Conservation (phyloP, 2,888 invertebrate species). For the Ormyrus nitidulus region DNA sequence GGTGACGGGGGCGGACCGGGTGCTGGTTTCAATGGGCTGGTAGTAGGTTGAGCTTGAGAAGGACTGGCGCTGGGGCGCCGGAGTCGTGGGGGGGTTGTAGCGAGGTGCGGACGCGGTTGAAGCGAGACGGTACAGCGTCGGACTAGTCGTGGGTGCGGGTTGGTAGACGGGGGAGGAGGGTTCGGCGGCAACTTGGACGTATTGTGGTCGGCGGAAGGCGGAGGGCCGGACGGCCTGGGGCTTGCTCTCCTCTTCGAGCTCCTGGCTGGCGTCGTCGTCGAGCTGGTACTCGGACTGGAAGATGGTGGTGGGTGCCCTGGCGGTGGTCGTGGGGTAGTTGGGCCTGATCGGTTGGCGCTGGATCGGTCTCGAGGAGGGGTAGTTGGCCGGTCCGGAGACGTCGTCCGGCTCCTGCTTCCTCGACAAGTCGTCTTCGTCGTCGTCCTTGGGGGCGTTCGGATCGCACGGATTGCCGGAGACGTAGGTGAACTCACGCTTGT, state of each 20-base stretch:
- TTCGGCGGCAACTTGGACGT: slow-evolving; percentile 58
- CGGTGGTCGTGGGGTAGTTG: slow-evolving; percentile 73
- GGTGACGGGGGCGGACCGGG: slow-evolving; percentile 61
- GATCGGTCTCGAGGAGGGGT: slow-evolving; percentile 78
- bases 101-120: slow-evolving; percentile 77
- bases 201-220: slow-evolving; percentile 72
- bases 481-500: slow-evolving; percentile 90
- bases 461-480: slow-evolving; percentile 92
- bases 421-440: slow-evolving; percentile 77
- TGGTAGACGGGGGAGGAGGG: slow-evolving; percentile 67
- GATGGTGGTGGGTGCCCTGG: slow-evolving; percentile 80
- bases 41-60: slow-evolving; percentile 64
- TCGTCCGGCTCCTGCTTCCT: slow-evolving; percentile 79
- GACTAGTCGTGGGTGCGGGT: slow-evolving; percentile 75
- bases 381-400: slow-evolving; percentile 79
- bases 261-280: slow-evolving; percentile 78
- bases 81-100: slow-evolving; percentile 81
- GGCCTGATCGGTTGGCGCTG: slow-evolving; percentile 73
- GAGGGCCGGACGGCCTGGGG: slow-evolving; percentile 73
- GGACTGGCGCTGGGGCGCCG: slow-evolving; percentile 74
- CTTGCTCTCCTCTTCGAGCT: slow-evolving; percentile 79
- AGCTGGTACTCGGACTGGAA: slow-evolving; percentile 83
- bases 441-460: slow-evolving; percentile 86
- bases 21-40: slow-evolving; percentile 68
- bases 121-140: slow-evolving; percentile 78